Evolutionary conservation across 2,888 invertebrate genomes (phyloP).

Genomic region (Camptogramma bilineatum): DNA sequence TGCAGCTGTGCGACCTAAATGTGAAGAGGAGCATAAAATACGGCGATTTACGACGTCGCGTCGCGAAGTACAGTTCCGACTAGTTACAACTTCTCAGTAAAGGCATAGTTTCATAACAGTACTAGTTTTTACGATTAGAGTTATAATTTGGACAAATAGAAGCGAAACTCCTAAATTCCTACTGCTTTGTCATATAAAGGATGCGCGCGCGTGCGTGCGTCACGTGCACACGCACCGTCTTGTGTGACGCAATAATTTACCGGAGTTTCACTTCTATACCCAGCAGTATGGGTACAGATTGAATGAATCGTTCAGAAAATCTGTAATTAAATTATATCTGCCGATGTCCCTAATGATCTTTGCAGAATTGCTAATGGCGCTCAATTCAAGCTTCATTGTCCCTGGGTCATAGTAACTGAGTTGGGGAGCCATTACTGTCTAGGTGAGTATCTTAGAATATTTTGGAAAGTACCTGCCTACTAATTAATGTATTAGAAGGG

Average conservation of each 20-base stretch:
- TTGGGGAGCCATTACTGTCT: slow-evolving; percentile 18
- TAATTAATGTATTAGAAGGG: background rate
- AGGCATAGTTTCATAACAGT: slow-evolving; percentile 17
- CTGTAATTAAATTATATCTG: slow-evolving; percentile 31
- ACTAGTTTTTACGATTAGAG: background rate
- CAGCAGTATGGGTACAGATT: background rate
- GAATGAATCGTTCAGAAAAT: slow-evolving; percentile 15
- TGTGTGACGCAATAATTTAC: background rate
- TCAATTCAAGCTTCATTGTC: slow-evolving; percentile 28
- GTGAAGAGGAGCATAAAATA: slow-evolving; percentile 27
- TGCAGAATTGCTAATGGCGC: slow-evolving; percentile 40
- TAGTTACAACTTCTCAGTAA: slow-evolving; percentile 30
- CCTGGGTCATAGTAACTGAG: slow-evolving; percentile 25
- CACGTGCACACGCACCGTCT: too few species aligned
- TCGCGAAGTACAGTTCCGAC: slow-evolving; percentile 25
- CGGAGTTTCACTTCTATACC: slow-evolving; percentile 13
- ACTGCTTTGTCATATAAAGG: too few species aligned
- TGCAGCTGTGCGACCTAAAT: slow-evolving; percentile 45
- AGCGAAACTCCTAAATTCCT: slow-evolving; percentile 1
- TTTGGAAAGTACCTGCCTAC: slow-evolving; percentile 5
- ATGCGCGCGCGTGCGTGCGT: too few species aligned
- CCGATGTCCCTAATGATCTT: slow-evolving; percentile 43
- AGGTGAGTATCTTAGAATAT: slow-evolving; percentile 12
- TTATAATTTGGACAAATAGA: background rate
- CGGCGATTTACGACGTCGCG: slow-evolving; percentile 40